These are phyloP conservation scores for Psammodynastes pulverulentus DNA, from an alignment of 2,113 vertebrate genomes.

Conservation along the genomic window DNA sequence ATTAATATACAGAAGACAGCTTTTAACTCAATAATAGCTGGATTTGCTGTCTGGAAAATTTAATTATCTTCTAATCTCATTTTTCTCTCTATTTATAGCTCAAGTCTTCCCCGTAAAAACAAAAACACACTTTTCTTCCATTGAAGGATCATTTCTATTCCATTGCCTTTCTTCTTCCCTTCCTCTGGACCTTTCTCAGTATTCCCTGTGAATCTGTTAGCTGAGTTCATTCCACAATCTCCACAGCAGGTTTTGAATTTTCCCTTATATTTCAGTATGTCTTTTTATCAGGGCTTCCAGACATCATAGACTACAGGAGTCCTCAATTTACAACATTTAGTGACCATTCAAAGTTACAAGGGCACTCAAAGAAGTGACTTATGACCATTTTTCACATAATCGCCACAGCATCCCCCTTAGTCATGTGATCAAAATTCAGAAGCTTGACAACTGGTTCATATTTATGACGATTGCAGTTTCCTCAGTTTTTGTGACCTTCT, in stretches of 20 bases:
- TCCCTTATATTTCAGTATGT: background rate
- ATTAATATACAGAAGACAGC: slow-evolving; percentile 35
- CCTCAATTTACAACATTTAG: too few species aligned
- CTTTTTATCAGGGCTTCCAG: background rate
- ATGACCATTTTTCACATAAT: too few species aligned
- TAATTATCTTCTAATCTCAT: slow-evolving; percentile 18
- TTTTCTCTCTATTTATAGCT: background rate
- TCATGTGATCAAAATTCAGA: too few species aligned
- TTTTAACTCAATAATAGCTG: slow-evolving; percentile 42
- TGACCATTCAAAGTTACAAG: too few species aligned
- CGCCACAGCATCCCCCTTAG: too few species aligned
- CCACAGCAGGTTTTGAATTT: background rate
- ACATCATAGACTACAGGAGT: too few species aligned
- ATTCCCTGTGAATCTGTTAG: background rate
- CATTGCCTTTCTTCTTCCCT: background rate
- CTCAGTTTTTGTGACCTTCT: too few species aligned
- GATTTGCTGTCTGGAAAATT: slow-evolving; percentile 49
- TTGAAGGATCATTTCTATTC: background rate
- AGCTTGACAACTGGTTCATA: too few species aligned
- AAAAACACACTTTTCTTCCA: background rate
- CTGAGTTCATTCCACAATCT: background rate
- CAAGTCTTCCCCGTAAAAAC: background rate
- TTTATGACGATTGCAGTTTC: too few species aligned
- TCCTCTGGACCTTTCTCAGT: background rate
- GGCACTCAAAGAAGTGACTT: too few species aligned